Evolutionary conservation across 2,113 vertebrate species (phyloP).

Genomic region (Mobula hypostoma): DNA sequence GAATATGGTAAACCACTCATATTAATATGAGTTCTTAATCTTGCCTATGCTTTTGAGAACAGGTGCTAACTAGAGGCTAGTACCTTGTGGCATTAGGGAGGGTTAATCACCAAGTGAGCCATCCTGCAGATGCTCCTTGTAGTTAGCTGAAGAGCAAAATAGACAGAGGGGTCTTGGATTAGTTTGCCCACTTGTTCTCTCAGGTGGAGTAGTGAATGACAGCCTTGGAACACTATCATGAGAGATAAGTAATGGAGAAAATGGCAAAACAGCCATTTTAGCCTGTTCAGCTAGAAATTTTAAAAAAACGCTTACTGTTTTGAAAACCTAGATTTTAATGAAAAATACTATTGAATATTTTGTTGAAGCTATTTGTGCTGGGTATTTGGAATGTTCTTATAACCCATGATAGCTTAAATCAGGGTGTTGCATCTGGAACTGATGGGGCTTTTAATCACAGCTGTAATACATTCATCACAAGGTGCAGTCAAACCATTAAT

Average conservation of each 20-base stretch:
- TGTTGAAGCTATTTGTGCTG: slow-evolving; percentile 28
- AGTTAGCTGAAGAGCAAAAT: slow-evolving; percentile 21
- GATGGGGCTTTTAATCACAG: slow-evolving; percentile 63
- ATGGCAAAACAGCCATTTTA: background rate
- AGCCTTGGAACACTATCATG: background rate
- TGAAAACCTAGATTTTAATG: background rate
- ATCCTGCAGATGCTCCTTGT: background rate
- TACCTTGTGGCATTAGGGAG: background rate
- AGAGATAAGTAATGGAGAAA: background rate
- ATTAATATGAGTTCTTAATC: background rate
- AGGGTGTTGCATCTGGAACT: slow-evolving; percentile 56
- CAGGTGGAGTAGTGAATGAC: background rate
- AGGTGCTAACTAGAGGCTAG: background rate
- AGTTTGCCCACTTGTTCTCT: background rate
- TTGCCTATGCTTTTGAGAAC: background rate
- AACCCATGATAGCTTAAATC: slow-evolving; percentile 38
- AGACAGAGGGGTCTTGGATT: background rate
- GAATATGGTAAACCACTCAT: background rate
- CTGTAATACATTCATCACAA: slow-evolving; percentile 60
- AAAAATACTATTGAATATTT: background rate
- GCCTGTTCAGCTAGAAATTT: background rate
- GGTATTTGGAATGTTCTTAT: slow-evolving; percentile 34
- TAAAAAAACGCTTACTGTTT: background rate
- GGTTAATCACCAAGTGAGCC: slow-evolving; percentile 26
- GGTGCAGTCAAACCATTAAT: slow-evolving; percentile 63